Evolutionary conservation across 2,888 invertebrate genomes (phyloP).

Genomic region (Folsomia candida): DNA sequence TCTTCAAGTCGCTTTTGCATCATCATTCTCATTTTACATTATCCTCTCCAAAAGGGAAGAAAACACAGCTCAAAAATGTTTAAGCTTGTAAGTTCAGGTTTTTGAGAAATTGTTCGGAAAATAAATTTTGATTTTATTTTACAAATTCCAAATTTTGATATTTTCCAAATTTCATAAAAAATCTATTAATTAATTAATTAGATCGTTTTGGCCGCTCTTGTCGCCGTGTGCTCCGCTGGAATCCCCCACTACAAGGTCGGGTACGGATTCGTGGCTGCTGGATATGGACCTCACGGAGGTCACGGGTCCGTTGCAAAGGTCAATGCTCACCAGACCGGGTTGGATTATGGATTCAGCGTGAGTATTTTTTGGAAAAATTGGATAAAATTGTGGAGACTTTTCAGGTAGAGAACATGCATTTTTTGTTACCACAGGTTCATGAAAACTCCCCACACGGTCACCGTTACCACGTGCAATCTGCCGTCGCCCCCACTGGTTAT

Average conservation of each 20-base stretch:
- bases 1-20: neutral
- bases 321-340: conserved; percentile 1
- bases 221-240: conserved; percentile 11
- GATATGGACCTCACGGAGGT: neutral
- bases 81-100: conserved; percentile 8
- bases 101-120: neutral
- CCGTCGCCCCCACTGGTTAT: neutral
- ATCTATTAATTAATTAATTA: too few species aligned
- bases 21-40: neutral
- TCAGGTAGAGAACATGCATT: neutral
- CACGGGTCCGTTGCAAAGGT: conserved; percentile 7
- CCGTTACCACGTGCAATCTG: conserved; percentile 10
- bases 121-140: neutral
- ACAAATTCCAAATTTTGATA: neutral
- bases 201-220: conserved; percentile 14
- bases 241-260: neutral
- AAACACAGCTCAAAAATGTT: conserved; percentile 6
- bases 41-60: too few species aligned
- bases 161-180: too few species aligned
- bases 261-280: conserved; percentile 12
- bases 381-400: neutral
- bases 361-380: neutral
- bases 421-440: neutral
- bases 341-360: conserved; percentile 7
- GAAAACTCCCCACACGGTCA: neutral